phyloP scores from a whole-genome alignment of 2,888 invertebrate species.

The Chirona hameri region DNA sequence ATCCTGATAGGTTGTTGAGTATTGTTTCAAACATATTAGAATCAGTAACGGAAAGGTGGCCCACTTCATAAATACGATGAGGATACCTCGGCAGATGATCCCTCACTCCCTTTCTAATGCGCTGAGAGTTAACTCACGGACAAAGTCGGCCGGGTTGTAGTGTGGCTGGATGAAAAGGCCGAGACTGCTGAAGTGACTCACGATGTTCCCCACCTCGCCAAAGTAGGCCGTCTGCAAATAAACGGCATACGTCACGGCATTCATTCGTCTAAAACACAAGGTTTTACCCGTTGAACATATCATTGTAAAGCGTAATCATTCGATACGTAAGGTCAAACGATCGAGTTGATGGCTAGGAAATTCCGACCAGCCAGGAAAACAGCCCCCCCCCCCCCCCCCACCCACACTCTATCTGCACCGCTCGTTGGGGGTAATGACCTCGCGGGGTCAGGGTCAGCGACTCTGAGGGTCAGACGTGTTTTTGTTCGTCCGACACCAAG shows the following conservation, averaged over 20 bases:
- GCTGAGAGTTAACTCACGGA: slow-evolving; percentile 55
- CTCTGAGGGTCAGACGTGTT: neutral
- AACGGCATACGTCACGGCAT: neutral
- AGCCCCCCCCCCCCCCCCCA: neutral
- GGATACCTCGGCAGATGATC: too few species aligned
- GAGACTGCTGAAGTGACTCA: slow-evolving; percentile 66
- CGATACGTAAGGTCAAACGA: too few species aligned
- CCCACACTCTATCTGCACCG: neutral
- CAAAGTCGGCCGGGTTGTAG: slow-evolving; percentile 81
- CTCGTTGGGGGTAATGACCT: neutral
- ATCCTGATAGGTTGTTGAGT: too few species aligned
- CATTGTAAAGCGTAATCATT: too few species aligned
- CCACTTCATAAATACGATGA: too few species aligned
- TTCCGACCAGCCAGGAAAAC: neutral
- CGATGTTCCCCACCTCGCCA: slow-evolving; percentile 66
- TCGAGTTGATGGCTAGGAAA: too few species aligned
- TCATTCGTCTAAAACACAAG: too few species aligned
- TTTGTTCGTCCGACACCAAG: neutral
- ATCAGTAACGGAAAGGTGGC: too few species aligned
- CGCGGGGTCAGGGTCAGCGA: neutral
- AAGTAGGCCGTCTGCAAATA: slow-evolving; percentile 63
- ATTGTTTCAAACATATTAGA: too few species aligned
- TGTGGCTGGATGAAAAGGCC: slow-evolving; percentile 68
- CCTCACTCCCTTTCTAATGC: too few species aligned
- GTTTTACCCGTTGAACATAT: too few species aligned